Base-by-base conservation (phyloP, 2,113 vertebrate genomes). In the cattle (Bos taurus) region DNA sequence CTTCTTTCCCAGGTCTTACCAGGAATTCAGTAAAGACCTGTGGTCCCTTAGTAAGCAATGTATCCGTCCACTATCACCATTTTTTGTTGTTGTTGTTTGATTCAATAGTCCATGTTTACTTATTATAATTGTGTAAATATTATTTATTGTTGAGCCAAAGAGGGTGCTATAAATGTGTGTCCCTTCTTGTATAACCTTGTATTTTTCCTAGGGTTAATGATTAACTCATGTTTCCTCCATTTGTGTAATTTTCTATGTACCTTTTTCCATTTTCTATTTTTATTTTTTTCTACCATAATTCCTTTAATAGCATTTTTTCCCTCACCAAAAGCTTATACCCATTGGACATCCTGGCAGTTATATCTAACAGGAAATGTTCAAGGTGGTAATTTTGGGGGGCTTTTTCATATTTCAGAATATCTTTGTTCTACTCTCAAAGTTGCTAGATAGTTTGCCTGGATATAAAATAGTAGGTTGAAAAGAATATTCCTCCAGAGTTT, bases 381-480 rank as follows among this genome's bases (percentile, higher is more conserved):
- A 95, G n/a, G 83, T 60, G 48, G 6, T 94, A 81, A 17, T 56
- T 4, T 71, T 86, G 82, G 26, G 21, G 26, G 86, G 36, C 23
- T 83, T 36, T 78, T 92, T 21, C 46, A 13, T 94, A 81, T 92
- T 83, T 91, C 33, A 84, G 81, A 60, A 77, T 81, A n/a, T 91
- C 17, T 78, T 74, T 86, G 88, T 92, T 96, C 36, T 94, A 0
- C 59, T 91, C 6, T 84, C 48, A 86, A 19, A 71, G 19, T 90
- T 82, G 30, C 90, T 94, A 94, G 59, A 78, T 94, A 96, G 84
- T 97, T 93, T 92, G 26, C 52, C 28, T 83, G 84, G 74, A 40
- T 97, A 82, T 96, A 90, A 92, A 96, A 95, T 84, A 77, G 80
- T 92, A 94, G 88, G 52, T 89, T 94, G 54, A 84, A 90, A 94